Conservation (phyloP, 2,113 vertebrate species). For the Chloebia gouldiae region DNA sequence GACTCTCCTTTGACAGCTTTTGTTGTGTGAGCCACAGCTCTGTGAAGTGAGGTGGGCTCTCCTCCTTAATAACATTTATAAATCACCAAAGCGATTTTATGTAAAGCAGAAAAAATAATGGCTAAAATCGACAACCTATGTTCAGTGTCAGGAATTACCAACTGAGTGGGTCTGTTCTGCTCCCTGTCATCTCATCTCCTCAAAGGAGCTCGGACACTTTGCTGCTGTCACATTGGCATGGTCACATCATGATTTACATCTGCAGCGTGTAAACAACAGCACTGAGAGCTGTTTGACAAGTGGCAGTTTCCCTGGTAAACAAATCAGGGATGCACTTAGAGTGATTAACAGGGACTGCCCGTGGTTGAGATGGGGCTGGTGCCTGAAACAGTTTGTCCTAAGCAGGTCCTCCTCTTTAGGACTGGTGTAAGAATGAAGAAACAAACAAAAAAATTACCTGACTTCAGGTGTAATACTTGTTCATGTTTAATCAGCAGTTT, state of each 20-base stretch:
- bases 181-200: neutral
- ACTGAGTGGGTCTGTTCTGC: neutral
- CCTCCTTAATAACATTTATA: neutral
- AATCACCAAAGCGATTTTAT: neutral
- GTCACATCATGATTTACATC: neutral
- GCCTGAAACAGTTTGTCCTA: neutral
- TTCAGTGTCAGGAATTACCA: neutral
- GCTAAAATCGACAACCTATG: neutral
- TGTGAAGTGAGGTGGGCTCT: neutral
- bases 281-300: neutral
- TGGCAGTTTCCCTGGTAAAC: conserved; percentile 4
- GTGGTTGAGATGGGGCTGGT: rapidly evolving
- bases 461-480: neutral
- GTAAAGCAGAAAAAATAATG: neutral
- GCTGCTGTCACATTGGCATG: conserved; percentile 1
- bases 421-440: too few relatives aligned
- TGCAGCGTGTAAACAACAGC: neutral
- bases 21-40: neutral
- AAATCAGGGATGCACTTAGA: neutral
- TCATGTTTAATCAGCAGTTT: neutral
- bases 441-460: neutral
- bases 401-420: neutral
- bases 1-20: neutral
- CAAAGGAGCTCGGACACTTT: neutral
- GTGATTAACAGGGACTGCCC: neutral